Conservation (phyloP, 2,797 vertebrate genomes). For the Peromyscus nudipes region DNA sequence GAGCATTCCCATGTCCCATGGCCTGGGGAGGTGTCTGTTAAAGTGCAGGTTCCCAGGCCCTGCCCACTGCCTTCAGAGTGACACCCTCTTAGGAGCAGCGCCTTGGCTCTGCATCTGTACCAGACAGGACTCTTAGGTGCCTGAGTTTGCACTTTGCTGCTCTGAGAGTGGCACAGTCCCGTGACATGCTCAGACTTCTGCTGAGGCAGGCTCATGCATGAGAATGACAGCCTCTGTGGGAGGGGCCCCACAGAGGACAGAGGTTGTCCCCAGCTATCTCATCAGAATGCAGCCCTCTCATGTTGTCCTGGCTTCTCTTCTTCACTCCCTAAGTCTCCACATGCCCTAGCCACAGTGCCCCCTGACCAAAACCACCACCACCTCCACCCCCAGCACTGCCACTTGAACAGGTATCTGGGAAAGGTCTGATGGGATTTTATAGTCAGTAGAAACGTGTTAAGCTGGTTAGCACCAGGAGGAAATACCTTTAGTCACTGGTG, state of each 20-base stretch:
- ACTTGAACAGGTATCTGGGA: neutral
- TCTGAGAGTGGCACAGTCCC: neutral
- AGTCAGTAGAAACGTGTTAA: neutral
- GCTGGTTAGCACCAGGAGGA: neutral
- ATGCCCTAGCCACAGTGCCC: fast-evolving
- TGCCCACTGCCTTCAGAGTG: neutral
- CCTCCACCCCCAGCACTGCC: neutral
- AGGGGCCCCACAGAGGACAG: neutral
- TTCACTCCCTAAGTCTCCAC: neutral
- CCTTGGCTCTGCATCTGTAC: neutral
- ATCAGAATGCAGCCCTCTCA: neutral
- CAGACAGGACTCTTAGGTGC: neutral
- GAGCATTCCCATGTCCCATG: neutral
- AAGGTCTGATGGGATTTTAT: neutral
- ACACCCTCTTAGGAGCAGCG: neutral
- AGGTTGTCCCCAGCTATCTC: neutral
- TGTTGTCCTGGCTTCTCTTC: neutral
- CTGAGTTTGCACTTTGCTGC: neutral
- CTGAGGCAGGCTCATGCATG: neutral
- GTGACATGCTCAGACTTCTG: neutral
- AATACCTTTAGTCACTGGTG: neutral
- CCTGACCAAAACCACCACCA: neutral
- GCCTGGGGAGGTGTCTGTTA: neutral
- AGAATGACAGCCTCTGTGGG: neutral
- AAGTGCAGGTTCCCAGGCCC: neutral